A percentile compares a stretch with the other conserved stretches of the same genome.
Conservation (phyloP, 2,888 invertebrate genomes). For the Melieria picta region DNA sequence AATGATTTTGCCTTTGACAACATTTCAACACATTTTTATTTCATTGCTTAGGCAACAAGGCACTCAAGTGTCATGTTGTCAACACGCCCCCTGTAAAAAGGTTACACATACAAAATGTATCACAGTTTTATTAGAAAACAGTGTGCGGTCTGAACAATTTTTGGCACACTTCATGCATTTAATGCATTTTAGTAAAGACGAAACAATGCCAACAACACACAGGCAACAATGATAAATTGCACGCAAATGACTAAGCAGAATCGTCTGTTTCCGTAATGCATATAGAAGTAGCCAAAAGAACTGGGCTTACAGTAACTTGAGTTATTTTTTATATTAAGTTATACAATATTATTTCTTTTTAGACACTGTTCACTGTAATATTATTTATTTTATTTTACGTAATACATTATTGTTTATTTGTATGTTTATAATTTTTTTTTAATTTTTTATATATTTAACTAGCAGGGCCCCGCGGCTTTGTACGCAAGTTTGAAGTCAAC, state of each 20-base stretch:
- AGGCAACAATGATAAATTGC: conserved; percentile 19
- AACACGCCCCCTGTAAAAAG: background rate
- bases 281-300: no score
- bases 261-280: background rate
- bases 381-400: no score
- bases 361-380: no score
- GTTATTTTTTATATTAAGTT: no score
- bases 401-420: no score
- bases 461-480: no score
- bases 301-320: no score
- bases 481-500: no score
- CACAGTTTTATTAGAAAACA: background rate
- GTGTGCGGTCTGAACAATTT: conserved; percentile 1
- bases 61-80: background rate
- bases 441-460: no score
- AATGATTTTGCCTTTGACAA: background rate
- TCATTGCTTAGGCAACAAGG: background rate
- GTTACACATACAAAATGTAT: background rate
- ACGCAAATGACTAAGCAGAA: conserved; percentile 17
- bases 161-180: conserved; percentile 25
- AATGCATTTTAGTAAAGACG: background rate
- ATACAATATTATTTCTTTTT: no score
- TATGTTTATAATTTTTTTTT: no score
- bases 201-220: background rate
- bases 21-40: conserved; percentile 6